Base-by-base conservation (phyloP, 2,888 invertebrate genomes). In the Coenonympha arcania region DNA sequence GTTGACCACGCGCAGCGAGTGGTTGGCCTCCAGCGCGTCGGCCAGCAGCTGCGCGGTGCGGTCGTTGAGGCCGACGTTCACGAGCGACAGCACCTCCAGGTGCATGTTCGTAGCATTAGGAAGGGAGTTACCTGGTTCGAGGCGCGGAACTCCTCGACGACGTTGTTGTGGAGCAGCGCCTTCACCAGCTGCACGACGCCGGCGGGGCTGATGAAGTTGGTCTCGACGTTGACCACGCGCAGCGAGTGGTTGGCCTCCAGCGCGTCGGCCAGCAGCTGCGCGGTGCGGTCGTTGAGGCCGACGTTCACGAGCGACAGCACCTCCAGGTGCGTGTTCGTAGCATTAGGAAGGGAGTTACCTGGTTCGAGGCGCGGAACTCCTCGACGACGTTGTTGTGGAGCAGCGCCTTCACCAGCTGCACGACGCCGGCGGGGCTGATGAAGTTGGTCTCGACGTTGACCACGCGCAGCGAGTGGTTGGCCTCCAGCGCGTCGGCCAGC, bases 101-200 rank as follows among this genome's bases (percentile, higher is more conserved):
- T n/a, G n/a, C n/a, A n/a, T n/a, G n/a, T n/a, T n/a, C n/a, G n/a
- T n/a, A n/a, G n/a, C n/a, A n/a, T n/a, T n/a, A n/a, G n/a, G n/a
- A n/a, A n/a, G n/a, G n/a, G n/a, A n/a, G n/a, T 41, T 11, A 97
- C 98, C 94, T 99, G 99, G 87, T 99, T 99, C 59, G 97, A 93
- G 62, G 97, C 97, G 76, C 98, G 90, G 85, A 99, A 95, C 88
- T 99, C 98, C 83, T 96, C 95, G 41, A 98, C 90, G 55, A 91
- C 90, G 77, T 94, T 93, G 65, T 94, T 94, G 68, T 92, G 90
- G 57, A 98, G 90, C 71, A 99, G 89, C 47, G 96, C 90, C 77
- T 92, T 92, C 54, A 98, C 90, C 60, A 99, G 89, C 77, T 90
- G 90, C 60, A 97, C 93, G 70, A 99, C 90, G 55, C 93, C 91